Conservation (phyloP, 1,140 invertebrate genomes). For the Drosophila punjabiensis region DNA sequence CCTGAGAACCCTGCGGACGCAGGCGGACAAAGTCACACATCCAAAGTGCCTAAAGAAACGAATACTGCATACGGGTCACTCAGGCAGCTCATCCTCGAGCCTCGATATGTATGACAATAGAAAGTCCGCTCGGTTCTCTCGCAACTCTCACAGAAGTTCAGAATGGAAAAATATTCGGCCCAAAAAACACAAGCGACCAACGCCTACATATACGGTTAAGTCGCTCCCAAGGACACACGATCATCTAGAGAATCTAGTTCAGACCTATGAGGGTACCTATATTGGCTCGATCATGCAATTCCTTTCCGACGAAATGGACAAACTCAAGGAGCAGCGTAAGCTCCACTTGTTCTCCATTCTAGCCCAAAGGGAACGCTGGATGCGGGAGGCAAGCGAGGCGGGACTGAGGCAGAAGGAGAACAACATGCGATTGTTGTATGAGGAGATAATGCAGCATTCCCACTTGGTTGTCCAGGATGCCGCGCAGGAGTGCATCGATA, state of each 20-base stretch:
- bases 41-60: conserved; percentile 53
- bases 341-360: conserved; percentile 90
- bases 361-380: conserved; percentile 88
- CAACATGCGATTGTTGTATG: conserved; percentile 87
- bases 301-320: conserved; percentile 88
- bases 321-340: conserved; percentile 89
- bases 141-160: neutral
- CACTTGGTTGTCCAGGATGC: conserved; percentile 87
- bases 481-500: conserved; percentile 88
- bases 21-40: conserved; percentile 15
- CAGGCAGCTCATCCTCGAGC: neutral
- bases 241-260: conserved; percentile 59
- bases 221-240: conserved; percentile 25
- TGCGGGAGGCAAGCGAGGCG: conserved; percentile 89
- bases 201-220: neutral
- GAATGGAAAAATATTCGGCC: neutral
- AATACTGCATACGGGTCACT: neutral
- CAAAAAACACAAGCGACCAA: neutral
- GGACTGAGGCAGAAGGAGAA: conserved; percentile 89
- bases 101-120: neutral
- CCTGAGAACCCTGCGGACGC: conserved; percentile 41
- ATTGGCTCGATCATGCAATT: conserved; percentile 79
- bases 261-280: conserved; percentile 68
- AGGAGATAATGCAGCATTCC: conserved; percentile 88
- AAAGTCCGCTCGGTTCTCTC: neutral